Conservation (phyloP, 2,888 invertebrate species). For the Xestia ashworthii region DNA sequence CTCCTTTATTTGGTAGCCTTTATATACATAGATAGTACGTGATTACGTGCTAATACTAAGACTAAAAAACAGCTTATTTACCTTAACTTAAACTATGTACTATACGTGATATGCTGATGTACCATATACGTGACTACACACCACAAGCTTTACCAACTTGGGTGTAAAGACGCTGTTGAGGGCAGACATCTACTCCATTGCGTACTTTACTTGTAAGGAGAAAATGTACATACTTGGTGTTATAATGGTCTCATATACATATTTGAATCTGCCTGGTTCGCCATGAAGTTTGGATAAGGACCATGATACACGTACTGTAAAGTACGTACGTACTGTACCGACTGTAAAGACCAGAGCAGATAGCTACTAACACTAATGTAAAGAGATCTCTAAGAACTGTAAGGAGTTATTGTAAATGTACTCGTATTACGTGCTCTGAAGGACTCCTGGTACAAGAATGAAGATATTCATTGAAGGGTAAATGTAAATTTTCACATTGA, state of each 20-base stretch:
- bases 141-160: background rate
- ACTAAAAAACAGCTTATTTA: no score
- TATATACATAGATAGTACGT: no score
- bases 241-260: background rate
- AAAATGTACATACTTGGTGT: background rate
- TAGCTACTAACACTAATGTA: background rate
- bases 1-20: no score
- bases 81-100: no score
- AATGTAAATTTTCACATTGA: background rate
- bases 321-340: no score
- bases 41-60: no score
- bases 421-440: background rate
- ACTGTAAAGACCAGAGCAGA: background rate
- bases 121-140: no score
- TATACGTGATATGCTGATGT: no score
- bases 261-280: background rate
- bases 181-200: slow-evolving; percentile 76
- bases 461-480: background rate
- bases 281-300: background rate
- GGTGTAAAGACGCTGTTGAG: background rate
- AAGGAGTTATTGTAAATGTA: background rate
- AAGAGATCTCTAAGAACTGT: background rate
- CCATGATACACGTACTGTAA: background rate
- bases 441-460: background rate
- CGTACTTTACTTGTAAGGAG: slow-evolving; percentile 65